phyloP scores from a whole-genome alignment of 2,113 vertebrate genomes.

The Cairina moschata region DNA sequence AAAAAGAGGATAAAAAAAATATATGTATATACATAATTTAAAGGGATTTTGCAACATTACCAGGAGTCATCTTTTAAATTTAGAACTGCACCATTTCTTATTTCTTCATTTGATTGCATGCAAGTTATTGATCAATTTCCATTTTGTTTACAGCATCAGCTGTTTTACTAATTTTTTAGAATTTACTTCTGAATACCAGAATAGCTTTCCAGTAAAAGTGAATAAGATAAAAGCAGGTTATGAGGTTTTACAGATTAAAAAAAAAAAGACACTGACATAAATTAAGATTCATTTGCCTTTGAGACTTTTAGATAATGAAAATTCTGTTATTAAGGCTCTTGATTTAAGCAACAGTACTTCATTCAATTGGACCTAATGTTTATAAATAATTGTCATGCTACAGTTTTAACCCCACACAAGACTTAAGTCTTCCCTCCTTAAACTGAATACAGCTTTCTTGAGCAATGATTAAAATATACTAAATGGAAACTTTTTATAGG shows the following conservation, averaged over 20 bases:
- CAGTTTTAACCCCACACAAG: neutral
- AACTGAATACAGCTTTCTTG: neutral
- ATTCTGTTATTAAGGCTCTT: slow-evolving; percentile 27
- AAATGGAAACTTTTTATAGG: fast-evolving
- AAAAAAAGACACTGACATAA: slow-evolving; percentile 1
- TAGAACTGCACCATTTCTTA: neutral
- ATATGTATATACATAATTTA: neutral
- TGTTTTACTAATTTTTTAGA: neutral
- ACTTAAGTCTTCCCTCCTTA: neutral
- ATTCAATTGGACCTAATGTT: neutral
- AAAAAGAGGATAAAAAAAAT: neutral
- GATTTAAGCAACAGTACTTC: slow-evolving; percentile 16
- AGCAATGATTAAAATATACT: neutral
- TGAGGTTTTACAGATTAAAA: neutral
- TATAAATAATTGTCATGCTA: neutral
- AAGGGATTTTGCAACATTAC: neutral
- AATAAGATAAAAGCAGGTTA: slow-evolving; percentile 21
- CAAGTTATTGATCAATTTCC: neutral
- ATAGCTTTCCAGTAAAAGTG: neutral
- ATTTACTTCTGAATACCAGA: neutral
- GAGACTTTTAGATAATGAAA: slow-evolving; percentile 44
- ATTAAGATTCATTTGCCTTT: slow-evolving; percentile 23
- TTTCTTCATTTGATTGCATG: neutral
- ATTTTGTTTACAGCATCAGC: neutral
- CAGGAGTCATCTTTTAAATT: neutral